phyloP scores from a whole-genome alignment of 2,113 vertebrate species.

The Orcinus orca region DNA sequence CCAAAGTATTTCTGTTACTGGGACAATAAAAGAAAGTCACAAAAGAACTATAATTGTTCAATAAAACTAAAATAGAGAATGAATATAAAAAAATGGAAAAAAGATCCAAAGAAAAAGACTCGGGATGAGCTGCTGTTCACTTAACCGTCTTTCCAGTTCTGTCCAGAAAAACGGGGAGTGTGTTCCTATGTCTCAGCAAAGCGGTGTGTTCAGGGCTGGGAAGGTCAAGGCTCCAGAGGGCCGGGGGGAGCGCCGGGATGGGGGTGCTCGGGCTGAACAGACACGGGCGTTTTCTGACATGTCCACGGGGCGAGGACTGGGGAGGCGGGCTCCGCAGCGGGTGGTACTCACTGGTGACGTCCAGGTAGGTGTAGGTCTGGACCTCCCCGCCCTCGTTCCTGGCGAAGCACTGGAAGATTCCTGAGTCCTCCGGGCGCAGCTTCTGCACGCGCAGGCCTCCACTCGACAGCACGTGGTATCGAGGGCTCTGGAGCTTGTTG shows the following conservation, averaged over 20 bases:
- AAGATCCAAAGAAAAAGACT: conserved; percentile 3
- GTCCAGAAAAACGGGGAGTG: not conserved
- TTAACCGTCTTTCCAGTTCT: not conserved
- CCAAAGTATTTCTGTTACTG: conserved; percentile 40
- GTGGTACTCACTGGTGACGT: conserved; percentile 92
- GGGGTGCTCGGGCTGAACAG: not conserved
- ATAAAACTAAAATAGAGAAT: conserved; percentile 54
- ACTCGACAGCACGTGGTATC: conserved; percentile 88
- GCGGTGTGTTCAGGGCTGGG: fast-evolving
- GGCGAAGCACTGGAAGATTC: conserved; percentile 96
- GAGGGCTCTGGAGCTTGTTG: conserved; percentile 86
- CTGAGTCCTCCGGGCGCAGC: conserved; percentile 89
- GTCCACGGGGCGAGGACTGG: fast-evolving
- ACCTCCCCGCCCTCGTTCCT: conserved; percentile 90
- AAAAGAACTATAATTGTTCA: conserved; percentile 56
- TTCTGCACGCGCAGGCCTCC: conserved; percentile 87
- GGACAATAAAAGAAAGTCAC: conserved; percentile 59
- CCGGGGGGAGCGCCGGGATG: fast-evolving
- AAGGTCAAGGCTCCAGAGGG: not conserved
- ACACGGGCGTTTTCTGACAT: fast-evolving
- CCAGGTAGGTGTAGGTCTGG: conserved; percentile 90
- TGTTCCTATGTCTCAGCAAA: not conserved
- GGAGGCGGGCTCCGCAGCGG: fast-evolving
- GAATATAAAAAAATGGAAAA: not conserved
- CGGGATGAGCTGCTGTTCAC: not conserved